phyloP scores from a whole-genome alignment of 2,113 vertebrate genomes.

The Willisornis vidua region DNA sequence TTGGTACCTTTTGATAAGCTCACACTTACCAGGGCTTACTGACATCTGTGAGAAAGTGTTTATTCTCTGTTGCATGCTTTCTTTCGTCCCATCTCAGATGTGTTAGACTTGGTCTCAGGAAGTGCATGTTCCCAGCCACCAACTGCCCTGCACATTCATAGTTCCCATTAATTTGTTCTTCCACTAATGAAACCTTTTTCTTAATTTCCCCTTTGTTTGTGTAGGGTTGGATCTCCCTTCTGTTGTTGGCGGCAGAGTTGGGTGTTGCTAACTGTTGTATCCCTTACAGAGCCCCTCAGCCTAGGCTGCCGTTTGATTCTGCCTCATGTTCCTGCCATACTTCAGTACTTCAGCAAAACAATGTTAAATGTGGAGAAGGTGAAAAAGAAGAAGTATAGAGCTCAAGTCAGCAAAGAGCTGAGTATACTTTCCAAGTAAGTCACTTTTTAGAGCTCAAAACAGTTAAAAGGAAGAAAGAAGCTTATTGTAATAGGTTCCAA shows the following conservation, averaged over 20 bases:
- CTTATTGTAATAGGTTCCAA: not conserved
- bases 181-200: not conserved
- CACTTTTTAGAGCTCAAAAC: not conserved
- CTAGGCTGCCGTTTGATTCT: constrained; percentile 84
- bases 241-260: not conserved
- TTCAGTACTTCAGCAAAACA: constrained; percentile 86
- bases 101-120: not conserved
- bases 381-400: constrained; percentile 88
- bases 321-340: constrained; percentile 87
- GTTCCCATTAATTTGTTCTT: not conserved
- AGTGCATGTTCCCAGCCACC: not conserved
- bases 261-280: not conserved
- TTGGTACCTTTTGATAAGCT: not conserved
- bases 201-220: not conserved
- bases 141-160: not conserved
- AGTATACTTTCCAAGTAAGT: constrained; percentile 96
- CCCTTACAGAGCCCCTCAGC: constrained; percentile 78
- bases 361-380: constrained; percentile 85
- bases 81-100: not conserved
- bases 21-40: accelerated
- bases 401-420: constrained; percentile 91
- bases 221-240: not conserved
- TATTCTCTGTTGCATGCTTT: not conserved
- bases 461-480: not conserved
- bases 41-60: not conserved